Conservation (phyloP, 2,797 vertebrate genomes). For the Sebastes reedi region DNA sequence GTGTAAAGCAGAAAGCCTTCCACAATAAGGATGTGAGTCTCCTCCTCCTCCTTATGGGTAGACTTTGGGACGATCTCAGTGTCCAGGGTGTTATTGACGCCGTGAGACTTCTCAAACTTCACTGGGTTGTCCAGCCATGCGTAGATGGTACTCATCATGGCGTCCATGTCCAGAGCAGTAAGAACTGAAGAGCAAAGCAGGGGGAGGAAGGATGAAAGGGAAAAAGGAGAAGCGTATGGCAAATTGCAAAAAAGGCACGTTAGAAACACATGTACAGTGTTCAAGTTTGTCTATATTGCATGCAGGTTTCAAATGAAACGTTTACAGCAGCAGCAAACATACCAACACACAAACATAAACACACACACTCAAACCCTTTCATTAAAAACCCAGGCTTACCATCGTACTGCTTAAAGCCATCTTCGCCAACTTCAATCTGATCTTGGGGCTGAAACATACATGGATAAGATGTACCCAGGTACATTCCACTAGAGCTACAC, state of each 20-base stretch:
- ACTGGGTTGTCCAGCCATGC: slow-evolving; percentile 91
- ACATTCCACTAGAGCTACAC: slow-evolving; percentile 74
- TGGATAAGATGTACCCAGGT: slow-evolving; percentile 82
- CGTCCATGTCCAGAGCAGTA: slow-evolving; percentile 91
- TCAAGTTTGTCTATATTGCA: slow-evolving; percentile 40
- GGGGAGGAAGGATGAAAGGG: neutral
- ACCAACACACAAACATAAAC: slow-evolving; percentile 21
- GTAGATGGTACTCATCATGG: slow-evolving; percentile 93
- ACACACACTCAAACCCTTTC: slow-evolving; percentile 49
- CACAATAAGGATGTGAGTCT: slow-evolving; percentile 90
- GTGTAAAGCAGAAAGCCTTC: slow-evolving; percentile 94
- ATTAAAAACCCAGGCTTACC: slow-evolving; percentile 87
- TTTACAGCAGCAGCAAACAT: slow-evolving; percentile 35
- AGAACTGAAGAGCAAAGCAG: slow-evolving; percentile 79
- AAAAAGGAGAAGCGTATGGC: slow-evolving; percentile 1
- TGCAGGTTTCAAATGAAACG: slow-evolving; percentile 58
- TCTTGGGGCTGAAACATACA: slow-evolving; percentile 93
- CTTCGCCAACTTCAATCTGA: slow-evolving; percentile 92
- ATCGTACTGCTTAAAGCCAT: slow-evolving; percentile 97
- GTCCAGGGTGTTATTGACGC: slow-evolving; percentile 87
- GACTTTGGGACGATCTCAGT: slow-evolving; percentile 76
- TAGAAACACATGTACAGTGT: neutral
- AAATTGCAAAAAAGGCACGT: slow-evolving; percentile 7
- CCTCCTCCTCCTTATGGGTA: slow-evolving; percentile 75
- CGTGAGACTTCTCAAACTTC: slow-evolving; percentile 95